Percentiles rank a stretch among this genome's conserved stretches.
phyloP scores from a whole-genome alignment of 2,113 vertebrate genomes.

The Phylloscopus trochiloides region DNA sequence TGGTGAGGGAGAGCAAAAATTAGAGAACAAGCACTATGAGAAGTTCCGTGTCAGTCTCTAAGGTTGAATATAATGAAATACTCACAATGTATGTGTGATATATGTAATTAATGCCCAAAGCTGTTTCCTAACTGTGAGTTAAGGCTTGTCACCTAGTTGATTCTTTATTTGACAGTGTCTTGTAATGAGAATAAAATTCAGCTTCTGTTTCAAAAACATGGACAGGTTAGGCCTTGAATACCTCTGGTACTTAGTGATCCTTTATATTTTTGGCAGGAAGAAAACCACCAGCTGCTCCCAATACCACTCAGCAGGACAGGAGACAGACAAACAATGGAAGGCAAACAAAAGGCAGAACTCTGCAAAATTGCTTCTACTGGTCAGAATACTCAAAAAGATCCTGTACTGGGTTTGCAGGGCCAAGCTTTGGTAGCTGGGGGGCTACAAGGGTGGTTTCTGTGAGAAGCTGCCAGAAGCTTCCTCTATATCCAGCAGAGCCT shows the following conservation, averaged over 20 bases:
- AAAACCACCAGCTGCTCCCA: not conserved
- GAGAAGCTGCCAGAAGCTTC: not conserved
- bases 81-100: not conserved
- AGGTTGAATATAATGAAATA: not conserved
- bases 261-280: not conserved
- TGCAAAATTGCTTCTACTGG: not conserved
- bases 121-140: not conserved
- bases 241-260: not conserved
- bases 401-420: not conserved
- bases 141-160: not conserved
- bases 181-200: not conserved
- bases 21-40: not conserved
- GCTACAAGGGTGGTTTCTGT: not conserved
- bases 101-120: not conserved
- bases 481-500: not conserved
- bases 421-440: not conserved
- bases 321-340: not conserved
- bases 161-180: not conserved
- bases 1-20: not conserved
- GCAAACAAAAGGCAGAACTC: not conserved
- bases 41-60: not conserved
- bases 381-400: not conserved
- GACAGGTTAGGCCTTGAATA: not conserved
- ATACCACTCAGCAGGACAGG: not conserved
- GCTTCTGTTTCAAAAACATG: not conserved